phyloP scores from a whole-genome alignment of 2,888 invertebrate genomes.

The Cephonodes hylas region DNA sequence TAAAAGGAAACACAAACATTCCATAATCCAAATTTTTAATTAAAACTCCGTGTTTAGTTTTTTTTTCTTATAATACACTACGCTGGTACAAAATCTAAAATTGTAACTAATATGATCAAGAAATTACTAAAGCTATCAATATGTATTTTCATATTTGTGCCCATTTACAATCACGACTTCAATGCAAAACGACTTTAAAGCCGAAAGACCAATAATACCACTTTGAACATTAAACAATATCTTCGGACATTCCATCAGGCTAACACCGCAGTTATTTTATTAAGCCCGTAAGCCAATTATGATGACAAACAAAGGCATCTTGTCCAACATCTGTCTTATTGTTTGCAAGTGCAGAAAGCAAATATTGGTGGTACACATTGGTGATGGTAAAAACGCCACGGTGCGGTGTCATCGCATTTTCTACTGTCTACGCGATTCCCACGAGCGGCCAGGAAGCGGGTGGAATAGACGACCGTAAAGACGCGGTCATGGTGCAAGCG shows the following conservation, averaged over 20 bases:
- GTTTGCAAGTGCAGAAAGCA: slow-evolving; percentile 27
- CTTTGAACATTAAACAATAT: no score
- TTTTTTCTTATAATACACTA: neutral
- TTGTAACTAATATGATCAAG: neutral
- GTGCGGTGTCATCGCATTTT: slow-evolving; percentile 22
- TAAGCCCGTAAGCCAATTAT: slow-evolving; percentile 8
- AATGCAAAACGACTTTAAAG: neutral
- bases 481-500: slow-evolving; percentile 20
- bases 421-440: slow-evolving; percentile 37
- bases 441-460: slow-evolving; percentile 50
- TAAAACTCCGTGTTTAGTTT: neutral
- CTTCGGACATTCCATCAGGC: neutral
- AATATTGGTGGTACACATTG: slow-evolving; percentile 20
- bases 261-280: neutral
- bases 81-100: neutral
- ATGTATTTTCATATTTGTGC: no score
- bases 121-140: no score
- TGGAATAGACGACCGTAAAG: slow-evolving; percentile 22
- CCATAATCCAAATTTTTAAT: neutral
- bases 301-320: slow-evolving; percentile 15
- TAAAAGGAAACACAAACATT: neutral
- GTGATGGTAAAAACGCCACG: slow-evolving; percentile 27
- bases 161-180: neutral
- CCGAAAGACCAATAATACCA: neutral
- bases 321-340: slow-evolving; percentile 13